phyloP scores from a whole-genome alignment of 2,113 vertebrate species.

The Morone saxatilis region DNA sequence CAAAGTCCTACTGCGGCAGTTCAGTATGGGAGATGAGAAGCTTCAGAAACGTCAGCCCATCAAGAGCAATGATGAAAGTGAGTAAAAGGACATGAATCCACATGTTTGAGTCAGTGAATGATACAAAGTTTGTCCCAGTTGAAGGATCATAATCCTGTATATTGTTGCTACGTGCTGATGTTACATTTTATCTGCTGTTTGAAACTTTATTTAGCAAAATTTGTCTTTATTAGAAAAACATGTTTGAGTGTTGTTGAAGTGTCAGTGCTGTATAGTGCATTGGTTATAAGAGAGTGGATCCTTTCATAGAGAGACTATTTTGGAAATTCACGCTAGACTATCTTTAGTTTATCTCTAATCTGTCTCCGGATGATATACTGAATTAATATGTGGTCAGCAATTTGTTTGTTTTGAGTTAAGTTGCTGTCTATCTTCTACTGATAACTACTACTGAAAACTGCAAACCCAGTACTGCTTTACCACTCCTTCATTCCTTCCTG shows the following conservation, averaged over 20 bases:
- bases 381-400: background rate
- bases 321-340: background rate
- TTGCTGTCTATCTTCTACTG: background rate
- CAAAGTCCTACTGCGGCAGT: slow-evolving; percentile 95
- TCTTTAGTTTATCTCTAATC: background rate
- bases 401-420: background rate
- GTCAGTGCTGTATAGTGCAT: too few species aligned
- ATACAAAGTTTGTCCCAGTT: background rate
- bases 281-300: too few species aligned
- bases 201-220: background rate
- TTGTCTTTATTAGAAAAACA: background rate
- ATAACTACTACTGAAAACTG: background rate
- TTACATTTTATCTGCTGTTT: background rate
- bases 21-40: slow-evolving; percentile 93
- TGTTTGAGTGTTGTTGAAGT: too few species aligned
- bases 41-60: slow-evolving; percentile 94
- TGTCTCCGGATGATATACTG: background rate
- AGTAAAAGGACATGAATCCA: slow-evolving; percentile 61
- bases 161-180: background rate
- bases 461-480: background rate
- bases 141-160: background rate
- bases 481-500: background rate
- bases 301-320: background rate
- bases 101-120: background rate
- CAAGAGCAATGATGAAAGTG: slow-evolving; percentile 93